Evolutionary conservation across 2,888 invertebrate species (phyloP).

Genomic region (Drosophila subquinaria): DNA sequence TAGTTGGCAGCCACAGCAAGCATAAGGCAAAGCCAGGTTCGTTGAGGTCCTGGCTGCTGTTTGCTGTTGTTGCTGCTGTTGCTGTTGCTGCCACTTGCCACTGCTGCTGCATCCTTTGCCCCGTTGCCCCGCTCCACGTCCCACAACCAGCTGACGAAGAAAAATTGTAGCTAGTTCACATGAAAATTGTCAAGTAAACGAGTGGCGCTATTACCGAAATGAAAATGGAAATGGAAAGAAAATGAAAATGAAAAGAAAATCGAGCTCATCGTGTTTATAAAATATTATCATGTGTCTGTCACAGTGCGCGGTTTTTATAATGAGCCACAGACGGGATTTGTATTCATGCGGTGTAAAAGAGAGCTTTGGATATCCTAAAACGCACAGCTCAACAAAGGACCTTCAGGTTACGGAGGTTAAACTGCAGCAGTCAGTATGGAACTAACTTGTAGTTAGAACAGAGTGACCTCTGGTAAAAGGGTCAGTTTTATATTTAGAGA

Average conservation of each 20-base stretch:
- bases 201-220: slow-evolving; percentile 73
- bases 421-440: slow-evolving; percentile 18
- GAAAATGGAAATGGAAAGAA: slow-evolving; percentile 62
- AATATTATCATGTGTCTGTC: slow-evolving; percentile 55
- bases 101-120: slow-evolving; percentile 15
- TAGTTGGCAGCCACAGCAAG: slow-evolving; percentile 58
- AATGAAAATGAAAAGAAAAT: slow-evolving; percentile 61
- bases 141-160: slow-evolving; percentile 63
- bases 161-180: slow-evolving; percentile 76
- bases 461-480: background rate
- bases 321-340: slow-evolving; percentile 58
- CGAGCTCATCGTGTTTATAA: slow-evolving; percentile 67
- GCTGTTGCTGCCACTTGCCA: slow-evolving; percentile 1
- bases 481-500: background rate
- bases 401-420: slow-evolving; percentile 19
- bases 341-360: slow-evolving; percentile 50
- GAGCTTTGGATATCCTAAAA: slow-evolving; percentile 25
- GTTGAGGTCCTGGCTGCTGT: slow-evolving; percentile 47
- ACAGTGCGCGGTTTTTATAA: slow-evolving; percentile 43
- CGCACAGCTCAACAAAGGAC: background rate
- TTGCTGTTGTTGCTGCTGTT: slow-evolving; percentile 20
- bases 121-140: background rate
- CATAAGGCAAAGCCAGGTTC: slow-evolving; percentile 46
- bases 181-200: slow-evolving; percentile 73
- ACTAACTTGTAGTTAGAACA: background rate